Percentiles rank a stretch among this genome's conserved stretches.
Conservation (phyloP, 2,113 vertebrate genomes). For the Corythoichthys haematopterus region DNA sequence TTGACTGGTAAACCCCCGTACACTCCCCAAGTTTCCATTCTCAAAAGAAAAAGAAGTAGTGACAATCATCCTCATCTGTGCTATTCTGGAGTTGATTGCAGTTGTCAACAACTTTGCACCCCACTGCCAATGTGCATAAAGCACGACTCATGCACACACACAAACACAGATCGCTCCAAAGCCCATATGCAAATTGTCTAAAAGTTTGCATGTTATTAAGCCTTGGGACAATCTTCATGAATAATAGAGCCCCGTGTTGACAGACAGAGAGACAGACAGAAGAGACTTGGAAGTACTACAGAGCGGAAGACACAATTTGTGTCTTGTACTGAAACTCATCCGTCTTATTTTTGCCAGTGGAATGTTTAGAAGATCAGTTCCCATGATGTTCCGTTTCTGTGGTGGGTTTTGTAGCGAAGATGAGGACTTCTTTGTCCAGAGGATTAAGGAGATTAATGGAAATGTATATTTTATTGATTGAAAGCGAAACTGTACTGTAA, state of each 20-base stretch:
- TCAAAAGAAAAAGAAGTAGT: neutral
- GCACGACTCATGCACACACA: neutral
- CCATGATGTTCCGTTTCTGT: neutral
- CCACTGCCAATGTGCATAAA: neutral
- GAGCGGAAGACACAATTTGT: slow-evolving; percentile 13
- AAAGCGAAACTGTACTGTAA: neutral
- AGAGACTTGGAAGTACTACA: slow-evolving; percentile 15
- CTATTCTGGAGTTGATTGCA: slow-evolving; percentile 14
- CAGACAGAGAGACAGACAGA: slow-evolving; percentile 25
- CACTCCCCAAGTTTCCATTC: neutral
- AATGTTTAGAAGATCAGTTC: slow-evolving; percentile 6
- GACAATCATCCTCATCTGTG: slow-evolving; percentile 14
- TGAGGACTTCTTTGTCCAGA: neutral
- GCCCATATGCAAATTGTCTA: slow-evolving; percentile 41
- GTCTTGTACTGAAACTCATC: slow-evolving; percentile 15
- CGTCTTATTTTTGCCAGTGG: slow-evolving; percentile 4
- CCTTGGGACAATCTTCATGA: slow-evolving; percentile 41
- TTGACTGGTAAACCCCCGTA: slow-evolving; percentile 26
- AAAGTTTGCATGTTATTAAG: slow-evolving; percentile 32
- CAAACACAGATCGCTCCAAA: slow-evolving; percentile 4
- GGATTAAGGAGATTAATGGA: neutral
- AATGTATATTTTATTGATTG: neutral
- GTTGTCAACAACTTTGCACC: slow-evolving; percentile 3
- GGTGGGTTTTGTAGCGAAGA: neutral
- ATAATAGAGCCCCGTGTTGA: slow-evolving; percentile 44